These are phyloP conservation scores for Drosophila athabasca DNA, from an alignment of 1,140 invertebrate genomes.

Conservation along the genomic window DNA sequence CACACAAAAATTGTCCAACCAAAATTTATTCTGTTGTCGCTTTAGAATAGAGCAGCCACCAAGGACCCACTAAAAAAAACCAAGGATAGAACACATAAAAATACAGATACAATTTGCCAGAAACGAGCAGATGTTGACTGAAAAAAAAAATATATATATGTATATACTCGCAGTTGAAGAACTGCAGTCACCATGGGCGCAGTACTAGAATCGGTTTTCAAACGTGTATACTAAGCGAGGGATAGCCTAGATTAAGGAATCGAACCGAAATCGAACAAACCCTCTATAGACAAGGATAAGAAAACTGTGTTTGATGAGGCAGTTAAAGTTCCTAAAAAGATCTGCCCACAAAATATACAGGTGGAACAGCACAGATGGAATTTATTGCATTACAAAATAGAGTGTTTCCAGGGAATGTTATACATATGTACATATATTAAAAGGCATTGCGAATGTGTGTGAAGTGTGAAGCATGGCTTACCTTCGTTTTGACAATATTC, in stretches of 20 bases:
- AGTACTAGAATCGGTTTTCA: background rate
- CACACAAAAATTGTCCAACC: constrained; percentile 38
- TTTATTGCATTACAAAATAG: no score
- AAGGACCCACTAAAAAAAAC: constrained; percentile 48
- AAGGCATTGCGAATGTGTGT: no score
- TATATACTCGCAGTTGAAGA: constrained; percentile 11
- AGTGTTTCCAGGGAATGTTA: no score
- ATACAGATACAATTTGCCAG: constrained; percentile 50
- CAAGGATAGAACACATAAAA: constrained; percentile 44
- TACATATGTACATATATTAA: no score
- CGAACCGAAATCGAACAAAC: no score
- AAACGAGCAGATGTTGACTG: constrained; percentile 24
- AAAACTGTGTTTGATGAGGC: no score
- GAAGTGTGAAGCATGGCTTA: constrained; percentile 1
- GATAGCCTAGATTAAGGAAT: no score
- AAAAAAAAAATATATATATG: constrained; percentile 7
- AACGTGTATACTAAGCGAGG: background rate
- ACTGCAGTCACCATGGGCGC: constrained; percentile 40
- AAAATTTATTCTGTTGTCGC: constrained; percentile 62
- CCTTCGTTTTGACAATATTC: constrained; percentile 30
- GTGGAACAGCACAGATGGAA: no score
- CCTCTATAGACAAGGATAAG: no score
- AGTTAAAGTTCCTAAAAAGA: no score
- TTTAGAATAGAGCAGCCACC: constrained; percentile 56
- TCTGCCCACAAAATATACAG: no score